Conservation (phyloP, 2,888 invertebrate genomes). For the Mechanitis messenoides region DNA sequence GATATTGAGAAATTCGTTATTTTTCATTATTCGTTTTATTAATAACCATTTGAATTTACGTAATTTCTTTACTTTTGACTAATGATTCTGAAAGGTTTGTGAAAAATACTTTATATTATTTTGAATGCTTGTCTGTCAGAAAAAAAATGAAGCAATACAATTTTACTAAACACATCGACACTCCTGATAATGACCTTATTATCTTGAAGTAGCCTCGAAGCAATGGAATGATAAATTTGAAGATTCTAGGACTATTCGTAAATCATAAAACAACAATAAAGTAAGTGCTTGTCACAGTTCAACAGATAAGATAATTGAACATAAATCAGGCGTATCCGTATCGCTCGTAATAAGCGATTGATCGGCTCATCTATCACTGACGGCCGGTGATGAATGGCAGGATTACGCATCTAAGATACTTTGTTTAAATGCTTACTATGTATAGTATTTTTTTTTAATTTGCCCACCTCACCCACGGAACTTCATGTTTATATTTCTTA, state of each 20-base stretch:
- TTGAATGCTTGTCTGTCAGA: too few species aligned
- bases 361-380: slow-evolving; percentile 31
- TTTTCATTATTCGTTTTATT: too few species aligned
- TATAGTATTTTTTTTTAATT: neutral
- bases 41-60: too few species aligned
- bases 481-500: neutral
- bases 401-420: slow-evolving; percentile 16
- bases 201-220: neutral
- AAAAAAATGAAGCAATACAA: too few species aligned
- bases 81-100: too few species aligned
- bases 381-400: slow-evolving; percentile 18
- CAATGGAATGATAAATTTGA: neutral
- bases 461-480: neutral
- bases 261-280: slow-evolving; percentile 16
- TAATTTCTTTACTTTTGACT: too few species aligned
- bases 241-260: neutral
- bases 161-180: too few species aligned
- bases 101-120: too few species aligned
- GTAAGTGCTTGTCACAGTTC: slow-evolving; percentile 19
- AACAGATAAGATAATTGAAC: slow-evolving; percentile 24
- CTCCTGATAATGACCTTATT: too few species aligned
- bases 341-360: slow-evolving; percentile 22
- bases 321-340: slow-evolving; percentile 22
- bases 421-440: slow-evolving; percentile 1
- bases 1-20: too few species aligned